Evolutionary conservation across 2,888 invertebrate species (phyloP), one percentile per base, ranked within the genome.

Genomic region (Galerucella nymphaeae): DNA sequence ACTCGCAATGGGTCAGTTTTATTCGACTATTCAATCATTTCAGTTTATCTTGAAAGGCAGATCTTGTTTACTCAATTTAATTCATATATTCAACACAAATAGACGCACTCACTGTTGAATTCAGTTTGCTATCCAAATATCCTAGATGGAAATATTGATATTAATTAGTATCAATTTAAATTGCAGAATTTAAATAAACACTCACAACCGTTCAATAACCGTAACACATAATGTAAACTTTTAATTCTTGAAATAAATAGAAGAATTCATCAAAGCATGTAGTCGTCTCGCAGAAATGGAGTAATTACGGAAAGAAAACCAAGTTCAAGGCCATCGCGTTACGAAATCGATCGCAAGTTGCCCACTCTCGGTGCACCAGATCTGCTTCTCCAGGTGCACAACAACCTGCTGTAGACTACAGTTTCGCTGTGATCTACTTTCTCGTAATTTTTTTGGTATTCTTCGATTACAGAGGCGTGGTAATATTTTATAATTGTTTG

Each of bases 271-370:
- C 48, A 50, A 48, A 23, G 45, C 42, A 63, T 45, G n/a, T 63
- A 63, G 41, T 55, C n/a, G 72, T 57, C 67, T 66, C 57, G 45
- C 30, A 62, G 30, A 70, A 75, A 57, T 67, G 63, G 66, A 70
- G 64, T 68, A 64, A 70, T 71, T 73, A 63, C 59, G 55, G 64
- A 75, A 71, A 55, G 70, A 70, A 70, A 74, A 70, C 67, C 73
- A 73, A 73, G 73, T 73, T 74, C 75, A 75, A 75, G 73, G 72
- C 48, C 75, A 65, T 18, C 57, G 16, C 55, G 65, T 67, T 72
- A 70, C 48, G 68, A 72, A 66, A 71, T 66, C 20, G 67, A 73
- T 71, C 70, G 64, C 64, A 71, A 63, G 66, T 69, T 69, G 57
- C 66, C 63, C 58, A 69, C 63, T 66, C 70, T 53, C 69, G 14